Percentiles rank a stretch among this genome's conserved stretches.
These are phyloP conservation scores for Junonia oenone DNA, from an alignment of 2,888 invertebrate genomes.

Conservation along the genomic window DNA sequence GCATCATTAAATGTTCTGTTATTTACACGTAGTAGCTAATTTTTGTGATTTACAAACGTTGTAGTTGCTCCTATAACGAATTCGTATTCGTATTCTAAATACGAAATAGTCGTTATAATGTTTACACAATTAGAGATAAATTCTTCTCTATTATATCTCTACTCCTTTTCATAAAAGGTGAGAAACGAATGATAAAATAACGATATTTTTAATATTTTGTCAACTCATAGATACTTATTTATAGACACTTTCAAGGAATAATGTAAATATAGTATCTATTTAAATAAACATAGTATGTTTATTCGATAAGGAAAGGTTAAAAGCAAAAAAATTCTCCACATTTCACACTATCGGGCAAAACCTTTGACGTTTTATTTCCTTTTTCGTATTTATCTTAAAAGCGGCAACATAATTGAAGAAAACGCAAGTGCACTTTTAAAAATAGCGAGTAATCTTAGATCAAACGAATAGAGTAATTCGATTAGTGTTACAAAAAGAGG, in stretches of 20 bases:
- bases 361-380: neutral
- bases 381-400: neutral
- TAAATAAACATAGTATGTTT: neutral
- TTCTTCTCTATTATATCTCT: too few species aligned
- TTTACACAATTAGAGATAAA: neutral
- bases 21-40: neutral
- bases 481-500: conserved; percentile 28
- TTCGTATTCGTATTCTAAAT: neutral
- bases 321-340: neutral
- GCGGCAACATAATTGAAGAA: conserved; percentile 7
- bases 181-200: too few species aligned
- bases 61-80: neutral
- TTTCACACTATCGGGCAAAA: neutral
- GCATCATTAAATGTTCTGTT: neutral
- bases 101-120: neutral
- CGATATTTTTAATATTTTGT: too few species aligned
- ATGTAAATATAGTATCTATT: too few species aligned
- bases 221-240: too few species aligned
- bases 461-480: conserved; percentile 28
- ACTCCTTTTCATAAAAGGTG: too few species aligned
- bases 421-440: conserved; percentile 23
- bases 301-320: neutral
- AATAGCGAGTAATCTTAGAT: conserved; percentile 26
- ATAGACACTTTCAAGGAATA: too few species aligned
- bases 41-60: neutral